A percentile compares a stretch with the other conserved stretches of the same genome.
Conservation (phyloP, 2,797 vertebrate species). For the Catostomus latipinnis region DNA sequence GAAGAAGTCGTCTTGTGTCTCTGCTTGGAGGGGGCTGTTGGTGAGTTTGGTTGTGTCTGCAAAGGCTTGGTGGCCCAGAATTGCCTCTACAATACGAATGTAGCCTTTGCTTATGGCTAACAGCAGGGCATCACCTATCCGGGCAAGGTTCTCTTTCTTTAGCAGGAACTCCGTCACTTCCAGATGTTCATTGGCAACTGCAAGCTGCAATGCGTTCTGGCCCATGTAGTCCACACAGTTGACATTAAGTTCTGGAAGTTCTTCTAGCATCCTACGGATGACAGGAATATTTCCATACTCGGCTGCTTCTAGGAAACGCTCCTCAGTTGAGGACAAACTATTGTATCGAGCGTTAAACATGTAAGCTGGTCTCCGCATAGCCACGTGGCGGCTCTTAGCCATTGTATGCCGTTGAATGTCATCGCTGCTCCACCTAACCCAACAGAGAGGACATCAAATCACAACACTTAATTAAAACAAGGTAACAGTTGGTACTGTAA, state of each 20-base stretch:
- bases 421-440: constrained; percentile 74
- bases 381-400: constrained; percentile 84
- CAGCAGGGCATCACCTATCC: constrained; percentile 91
- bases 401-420: constrained; percentile 75
- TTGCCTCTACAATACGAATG: constrained; percentile 89
- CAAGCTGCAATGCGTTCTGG: constrained; percentile 92
- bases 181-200: constrained; percentile 91
- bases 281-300: constrained; percentile 93
- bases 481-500: neutral
- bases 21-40: constrained; percentile 83
- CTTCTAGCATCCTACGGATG: constrained; percentile 88
- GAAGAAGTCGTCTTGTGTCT: constrained; percentile 87
- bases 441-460: constrained; percentile 16
- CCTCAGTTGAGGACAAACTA: constrained; percentile 86
- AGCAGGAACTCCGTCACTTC: constrained; percentile 92
- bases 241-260: constrained; percentile 84
- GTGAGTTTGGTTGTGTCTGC: constrained; percentile 84
- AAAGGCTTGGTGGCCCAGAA: constrained; percentile 87
- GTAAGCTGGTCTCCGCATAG: constrained; percentile 83
- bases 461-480: neutral
- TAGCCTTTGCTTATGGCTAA: constrained; percentile 95
- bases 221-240: constrained; percentile 98
- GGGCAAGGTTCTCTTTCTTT: constrained; percentile 85
- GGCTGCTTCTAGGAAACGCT: constrained; percentile 89
- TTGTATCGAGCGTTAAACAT: constrained; percentile 85